Evolutionary conservation across 2,797 vertebrate species (phyloP).

Genomic region (Lagocephalus sceleratus): DNA sequence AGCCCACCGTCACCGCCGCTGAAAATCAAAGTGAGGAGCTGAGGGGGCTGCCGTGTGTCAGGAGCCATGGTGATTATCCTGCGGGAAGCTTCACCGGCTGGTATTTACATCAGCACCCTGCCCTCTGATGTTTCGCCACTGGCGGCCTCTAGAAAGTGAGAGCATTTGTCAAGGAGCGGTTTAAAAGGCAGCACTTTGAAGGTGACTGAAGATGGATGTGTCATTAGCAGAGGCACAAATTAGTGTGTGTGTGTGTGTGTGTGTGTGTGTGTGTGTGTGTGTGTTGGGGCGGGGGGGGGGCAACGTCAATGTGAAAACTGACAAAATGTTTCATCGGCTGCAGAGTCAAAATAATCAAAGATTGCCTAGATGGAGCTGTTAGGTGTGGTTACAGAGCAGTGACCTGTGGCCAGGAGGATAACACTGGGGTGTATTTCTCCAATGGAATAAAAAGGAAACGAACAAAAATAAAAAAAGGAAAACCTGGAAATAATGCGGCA

Average conservation of each 20-base stretch:
- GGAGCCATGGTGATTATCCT: conserved; percentile 62
- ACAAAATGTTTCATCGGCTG: conserved; percentile 6
- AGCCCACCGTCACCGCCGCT: background rate
- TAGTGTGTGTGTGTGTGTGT: no score
- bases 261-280: no score
- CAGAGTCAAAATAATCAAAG: conserved; percentile 7
- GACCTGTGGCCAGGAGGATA: conserved; percentile 14
- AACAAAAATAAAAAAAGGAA: background rate
- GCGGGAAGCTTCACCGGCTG: conserved; percentile 60
- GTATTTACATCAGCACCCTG: conserved; percentile 71
- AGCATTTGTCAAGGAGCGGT: conserved; percentile 53
- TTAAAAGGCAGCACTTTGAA: conserved; percentile 46
- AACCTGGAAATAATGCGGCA: background rate
- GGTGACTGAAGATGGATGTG: conserved; percentile 69
- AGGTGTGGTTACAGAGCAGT: conserved; percentile 5
- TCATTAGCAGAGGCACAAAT: conserved; percentile 57
- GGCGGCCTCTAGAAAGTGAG: conserved; percentile 43
- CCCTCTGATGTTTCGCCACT: conserved; percentile 56
- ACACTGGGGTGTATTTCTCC: conserved; percentile 11
- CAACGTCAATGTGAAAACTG: conserved; percentile 4
- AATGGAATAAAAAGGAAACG: background rate
- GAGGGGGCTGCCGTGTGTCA: conserved; percentile 36
- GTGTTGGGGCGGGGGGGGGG: conserved; percentile 5
- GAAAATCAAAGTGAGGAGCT: conserved; percentile 49
- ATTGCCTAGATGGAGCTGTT: conserved; percentile 10